Evolutionary conservation across 2,888 invertebrate genomes (phyloP), one percentile per base, ranked within the genome.

Genomic region (Crioceris asparagi): DNA sequence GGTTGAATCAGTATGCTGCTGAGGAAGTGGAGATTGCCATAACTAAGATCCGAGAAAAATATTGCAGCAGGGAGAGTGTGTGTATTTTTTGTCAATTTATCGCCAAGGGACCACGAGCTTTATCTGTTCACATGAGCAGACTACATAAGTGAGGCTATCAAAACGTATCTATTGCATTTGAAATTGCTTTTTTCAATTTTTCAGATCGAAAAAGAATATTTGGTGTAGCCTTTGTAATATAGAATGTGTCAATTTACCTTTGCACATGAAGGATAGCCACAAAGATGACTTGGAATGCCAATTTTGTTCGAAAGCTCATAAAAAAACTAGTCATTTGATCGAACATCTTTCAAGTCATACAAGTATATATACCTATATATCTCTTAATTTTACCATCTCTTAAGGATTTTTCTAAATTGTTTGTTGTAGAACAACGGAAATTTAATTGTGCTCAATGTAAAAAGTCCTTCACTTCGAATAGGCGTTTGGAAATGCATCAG

Each of bases 111-210:
- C 38, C 45, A 18, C 45, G 56, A 23, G 54, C 55, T 4, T 44
- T 61, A 12, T 54, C 56, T 10, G 39, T 54, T 4, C 61, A 61
- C 34, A 52, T 61, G 44, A 41, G 54, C 4, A 50, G 52, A 40
- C 38, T 56, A 26, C 61, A 61, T 43, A 55, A 55, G 60, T 60
- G n/a, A n/a, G n/a, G n/a, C n/a, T n/a, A n/a, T n/a, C n/a, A n/a
- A n/a, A n/a, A n/a, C n/a, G n/a, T n/a, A n/a, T n/a, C n/a, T n/a
- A n/a, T n/a, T n/a, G n/a, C n/a, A n/a, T n/a, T n/a, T n/a, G n/a
- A n/a, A n/a, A 21, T 7, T 21, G 10, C 10, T 21, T 10, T 7
- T n/a, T 21, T 14, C 21, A 11, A 32, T 37, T 45, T 52, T 49
- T 34, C 30, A 59, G 59, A 33, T 54, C 56, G 15, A 29, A 50